phyloP scores from a whole-genome alignment of 2,113 vertebrate species.

The Sceloporus tristichus region DNA sequence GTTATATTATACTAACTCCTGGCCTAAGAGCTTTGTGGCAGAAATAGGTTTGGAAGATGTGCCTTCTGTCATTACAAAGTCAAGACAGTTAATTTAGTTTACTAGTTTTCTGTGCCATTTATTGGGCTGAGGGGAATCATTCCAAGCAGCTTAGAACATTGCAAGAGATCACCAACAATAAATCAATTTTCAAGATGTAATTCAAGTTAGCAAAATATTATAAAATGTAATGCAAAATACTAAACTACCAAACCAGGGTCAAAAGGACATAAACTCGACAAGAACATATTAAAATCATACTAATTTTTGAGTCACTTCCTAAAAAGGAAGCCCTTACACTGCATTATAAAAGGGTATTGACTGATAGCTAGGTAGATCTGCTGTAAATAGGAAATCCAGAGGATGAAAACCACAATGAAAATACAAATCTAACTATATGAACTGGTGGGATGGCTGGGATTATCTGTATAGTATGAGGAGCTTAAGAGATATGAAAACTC shows the following conservation, averaged over 20 bases:
- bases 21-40: not conserved
- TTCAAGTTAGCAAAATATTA: not conserved
- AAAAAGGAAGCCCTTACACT: not conserved
- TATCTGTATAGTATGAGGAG: not conserved
- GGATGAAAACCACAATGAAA: not conserved
- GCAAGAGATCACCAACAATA: not conserved
- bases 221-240: not conserved
- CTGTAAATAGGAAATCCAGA: not conserved
- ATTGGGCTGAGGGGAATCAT: not conserved
- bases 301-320: not conserved
- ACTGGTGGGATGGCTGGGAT: not conserved
- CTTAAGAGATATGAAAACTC: not conserved
- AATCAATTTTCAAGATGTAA: not conserved
- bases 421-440: not conserved
- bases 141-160: not conserved
- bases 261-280: not conserved
- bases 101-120: constrained; percentile 3
- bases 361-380: not conserved
- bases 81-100: not conserved
- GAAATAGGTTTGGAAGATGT: not conserved
- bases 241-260: not conserved
- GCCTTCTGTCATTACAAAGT: not conserved
- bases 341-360: not conserved
- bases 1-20: not conserved
- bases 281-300: not conserved